A percentile compares a stretch with the other conserved stretches of the same genome.
Conservation (phyloP, 2,113 vertebrate genomes). For the Nycticryphes semicollaris region DNA sequence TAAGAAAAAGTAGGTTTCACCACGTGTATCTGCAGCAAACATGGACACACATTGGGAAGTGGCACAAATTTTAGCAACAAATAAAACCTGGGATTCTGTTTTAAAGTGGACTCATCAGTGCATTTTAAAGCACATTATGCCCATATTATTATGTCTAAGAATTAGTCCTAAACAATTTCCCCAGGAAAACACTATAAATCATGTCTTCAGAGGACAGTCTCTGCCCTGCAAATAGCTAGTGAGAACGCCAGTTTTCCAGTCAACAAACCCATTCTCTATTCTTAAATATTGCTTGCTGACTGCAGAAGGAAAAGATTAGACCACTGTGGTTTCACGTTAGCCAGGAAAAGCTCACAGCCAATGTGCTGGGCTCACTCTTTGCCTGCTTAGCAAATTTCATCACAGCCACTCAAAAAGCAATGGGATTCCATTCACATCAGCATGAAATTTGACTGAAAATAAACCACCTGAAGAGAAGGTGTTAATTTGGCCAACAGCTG, state of each 20-base stretch:
- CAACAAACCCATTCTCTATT: background rate
- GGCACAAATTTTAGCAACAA: background rate
- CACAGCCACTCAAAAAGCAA: background rate
- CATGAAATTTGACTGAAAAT: background rate
- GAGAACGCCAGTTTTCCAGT: background rate
- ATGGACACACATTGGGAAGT: background rate
- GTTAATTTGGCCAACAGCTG: background rate
- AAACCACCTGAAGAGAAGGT: background rate
- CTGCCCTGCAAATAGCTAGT: background rate
- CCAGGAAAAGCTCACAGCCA: background rate
- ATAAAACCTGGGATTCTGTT: background rate
- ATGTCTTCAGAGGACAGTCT: too few relatives aligned
- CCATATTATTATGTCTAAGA: fast-evolving
- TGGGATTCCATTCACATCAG: background rate
- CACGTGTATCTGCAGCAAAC: background rate
- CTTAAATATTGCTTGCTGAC: background rate
- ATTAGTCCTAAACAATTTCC: background rate
- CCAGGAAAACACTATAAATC: background rate
- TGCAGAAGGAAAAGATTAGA: background rate
- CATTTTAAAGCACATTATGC: background rate
- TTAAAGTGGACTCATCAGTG: background rate
- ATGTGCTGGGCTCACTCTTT: fast-evolving
- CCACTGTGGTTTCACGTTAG: too few relatives aligned
- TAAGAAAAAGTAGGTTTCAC: background rate
- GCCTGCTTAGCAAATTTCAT: background rate